Percentiles rank a stretch among this genome's conserved stretches.
phyloP scores from a whole-genome alignment of 30 jellyfish, hydroid and myxozoan species.

The Phacellophora camtschatica region DNA sequence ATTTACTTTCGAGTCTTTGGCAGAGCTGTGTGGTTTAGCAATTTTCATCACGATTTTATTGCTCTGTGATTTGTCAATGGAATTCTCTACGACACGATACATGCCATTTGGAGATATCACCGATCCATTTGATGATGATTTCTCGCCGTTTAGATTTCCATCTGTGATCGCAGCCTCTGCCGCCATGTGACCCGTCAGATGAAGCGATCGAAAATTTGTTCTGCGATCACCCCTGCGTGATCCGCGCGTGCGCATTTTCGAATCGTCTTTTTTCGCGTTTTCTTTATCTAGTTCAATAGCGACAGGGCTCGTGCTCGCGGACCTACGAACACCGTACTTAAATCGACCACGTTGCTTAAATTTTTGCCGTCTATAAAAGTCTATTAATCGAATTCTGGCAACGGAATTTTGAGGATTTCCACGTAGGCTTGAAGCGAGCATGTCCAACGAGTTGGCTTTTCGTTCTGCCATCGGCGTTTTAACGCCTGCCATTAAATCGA shows the following conservation, averaged over 20 bases:
- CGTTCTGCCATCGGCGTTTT: slow-evolving; percentile 45
- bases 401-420: slow-evolving; percentile 17
- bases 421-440: slow-evolving; percentile 1
- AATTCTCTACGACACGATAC: slow-evolving; percentile 69
- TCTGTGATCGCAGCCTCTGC: neutral
- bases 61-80: slow-evolving; percentile 48
- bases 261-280: slow-evolving; percentile 5
- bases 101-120: slow-evolving; percentile 39
- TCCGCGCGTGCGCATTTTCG: neutral
- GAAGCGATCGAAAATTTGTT: slow-evolving; percentile 21
- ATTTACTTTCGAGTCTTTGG: slow-evolving; percentile 35
- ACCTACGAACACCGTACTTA: slow-evolving; percentile 16
- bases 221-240: slow-evolving; percentile 40
- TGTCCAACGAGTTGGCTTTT: neutral
- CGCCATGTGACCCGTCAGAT: slow-evolving; percentile 29
- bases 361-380: slow-evolving; percentile 45
- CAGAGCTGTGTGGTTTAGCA: slow-evolving; percentile 58
- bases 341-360: slow-evolving; percentile 28
- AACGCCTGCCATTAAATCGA: slow-evolving; percentile 44
- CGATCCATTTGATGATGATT: slow-evolving; percentile 23
- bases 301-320: neutral
- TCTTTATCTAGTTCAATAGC: slow-evolving; percentile 28
- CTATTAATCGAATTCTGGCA: slow-evolving; percentile 46
- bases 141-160: neutral
- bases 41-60: slow-evolving; percentile 57